Conservation (phyloP, 2,888 invertebrate genomes). For the Campopleginae sp. region DNA sequence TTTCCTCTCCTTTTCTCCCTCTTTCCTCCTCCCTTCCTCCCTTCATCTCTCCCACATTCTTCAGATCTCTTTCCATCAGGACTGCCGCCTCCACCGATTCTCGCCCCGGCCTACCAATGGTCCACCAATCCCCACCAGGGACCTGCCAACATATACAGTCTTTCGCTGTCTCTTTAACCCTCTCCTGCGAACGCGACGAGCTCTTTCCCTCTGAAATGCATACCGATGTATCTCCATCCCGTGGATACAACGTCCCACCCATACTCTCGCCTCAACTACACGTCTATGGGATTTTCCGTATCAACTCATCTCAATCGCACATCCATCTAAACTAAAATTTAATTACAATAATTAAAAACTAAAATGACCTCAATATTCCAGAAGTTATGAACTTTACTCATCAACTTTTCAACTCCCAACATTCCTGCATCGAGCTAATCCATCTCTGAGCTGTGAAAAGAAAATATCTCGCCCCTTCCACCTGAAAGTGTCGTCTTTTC, state of each 20-base stretch:
- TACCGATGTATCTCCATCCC: conserved; percentile 78
- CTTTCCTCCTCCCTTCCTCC: conserved; percentile 35
- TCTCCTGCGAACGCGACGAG: conserved; percentile 56
- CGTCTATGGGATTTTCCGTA: conserved; percentile 16
- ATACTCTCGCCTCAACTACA: conserved; percentile 48
- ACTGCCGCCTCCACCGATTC: conserved; percentile 51
- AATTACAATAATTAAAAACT: not conserved
- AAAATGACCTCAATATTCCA: not conserved
- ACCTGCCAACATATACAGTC: conserved; percentile 34
- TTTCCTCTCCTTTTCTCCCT: conserved; percentile 34
- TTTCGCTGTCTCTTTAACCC: conserved; percentile 61
- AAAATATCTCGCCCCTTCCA: no score
- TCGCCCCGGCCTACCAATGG: conserved; percentile 62
- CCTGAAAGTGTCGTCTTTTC: no score
- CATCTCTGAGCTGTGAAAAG: no score
- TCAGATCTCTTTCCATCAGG: conserved; percentile 44
- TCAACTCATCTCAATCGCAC: conserved; percentile 26
- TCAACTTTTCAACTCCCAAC: not conserved
- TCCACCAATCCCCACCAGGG: conserved; percentile 67
- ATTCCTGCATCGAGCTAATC: no score
- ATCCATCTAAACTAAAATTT: not conserved
- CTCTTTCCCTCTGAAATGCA: conserved; percentile 80
- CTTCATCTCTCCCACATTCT: conserved; percentile 1
- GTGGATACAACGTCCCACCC: conserved; percentile 65
- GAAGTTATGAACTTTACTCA: not conserved